These are phyloP conservation scores for Tolmerus cingulatus DNA, from an alignment of 2,888 invertebrate species.

Conservation along the genomic window DNA sequence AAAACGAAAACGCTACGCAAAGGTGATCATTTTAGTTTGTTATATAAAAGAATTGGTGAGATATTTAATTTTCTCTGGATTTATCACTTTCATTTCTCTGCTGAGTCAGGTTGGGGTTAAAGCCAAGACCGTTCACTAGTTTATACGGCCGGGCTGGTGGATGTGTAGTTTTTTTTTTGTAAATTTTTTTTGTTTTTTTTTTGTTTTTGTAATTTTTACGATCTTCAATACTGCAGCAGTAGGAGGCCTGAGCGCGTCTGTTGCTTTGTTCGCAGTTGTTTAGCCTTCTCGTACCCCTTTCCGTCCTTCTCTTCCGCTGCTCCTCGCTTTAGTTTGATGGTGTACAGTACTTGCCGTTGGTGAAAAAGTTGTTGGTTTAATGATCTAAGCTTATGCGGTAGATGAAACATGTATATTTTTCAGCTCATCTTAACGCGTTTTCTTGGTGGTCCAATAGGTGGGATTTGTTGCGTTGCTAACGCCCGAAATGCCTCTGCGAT, in stretches of 20 bases:
- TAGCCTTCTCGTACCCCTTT: conserved; percentile 6
- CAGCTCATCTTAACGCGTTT: conserved; percentile 87
- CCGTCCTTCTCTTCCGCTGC: not conserved
- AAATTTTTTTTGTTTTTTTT: not conserved
- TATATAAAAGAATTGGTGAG: conserved; percentile 1
- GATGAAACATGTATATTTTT: conserved; percentile 60
- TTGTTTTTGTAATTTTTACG: not conserved
- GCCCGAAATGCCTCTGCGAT: conserved; percentile 99
- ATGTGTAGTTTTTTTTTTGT: not conserved
- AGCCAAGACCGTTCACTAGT: not conserved
- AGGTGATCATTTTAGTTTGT: not conserved
- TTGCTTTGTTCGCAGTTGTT: conserved; percentile 22
- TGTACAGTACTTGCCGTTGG: conserved; percentile 29
- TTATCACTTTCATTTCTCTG: conserved; percentile 21
- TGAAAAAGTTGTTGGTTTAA: conserved; percentile 41
- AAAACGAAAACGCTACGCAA: not conserved
- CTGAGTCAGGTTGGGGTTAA: not conserved
- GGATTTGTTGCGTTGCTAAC: conserved; percentile 97
- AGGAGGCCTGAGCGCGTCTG: conserved; percentile 8
- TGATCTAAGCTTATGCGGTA: conserved; percentile 43
- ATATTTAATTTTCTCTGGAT: not conserved
- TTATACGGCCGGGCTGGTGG: not conserved
- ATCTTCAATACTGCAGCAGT: conserved; percentile 18
- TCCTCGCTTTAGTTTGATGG: conserved; percentile 33
- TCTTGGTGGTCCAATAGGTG: conserved; percentile 96